phyloP scores from a whole-genome alignment of 1,140 invertebrate species.

The Drosophila busckii region DNA sequence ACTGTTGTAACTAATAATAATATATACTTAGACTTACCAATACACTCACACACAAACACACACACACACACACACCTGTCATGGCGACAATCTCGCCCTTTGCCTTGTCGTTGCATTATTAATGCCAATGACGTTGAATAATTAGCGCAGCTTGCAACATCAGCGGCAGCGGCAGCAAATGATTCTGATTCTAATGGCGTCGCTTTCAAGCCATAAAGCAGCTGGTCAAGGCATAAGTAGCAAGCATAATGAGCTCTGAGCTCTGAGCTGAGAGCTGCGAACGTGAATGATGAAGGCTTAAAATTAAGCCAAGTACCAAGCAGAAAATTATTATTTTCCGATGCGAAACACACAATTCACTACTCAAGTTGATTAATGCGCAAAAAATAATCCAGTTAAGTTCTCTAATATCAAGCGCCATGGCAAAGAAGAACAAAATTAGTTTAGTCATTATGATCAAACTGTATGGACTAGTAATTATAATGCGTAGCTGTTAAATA shows the following conservation, averaged over 20 bases:
- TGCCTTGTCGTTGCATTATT: slow-evolving; percentile 51
- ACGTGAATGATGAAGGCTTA: too few relatives aligned
- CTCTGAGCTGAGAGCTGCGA: too few relatives aligned
- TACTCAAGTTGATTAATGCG: not conserved
- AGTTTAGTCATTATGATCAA: too few relatives aligned
- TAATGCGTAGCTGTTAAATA: too few relatives aligned
- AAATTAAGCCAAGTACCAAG: too few relatives aligned
- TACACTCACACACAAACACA: slow-evolving; percentile 10
- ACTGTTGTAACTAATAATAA: too few relatives aligned
- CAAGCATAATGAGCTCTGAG: slow-evolving; percentile 4
- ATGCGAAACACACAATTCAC: not conserved
- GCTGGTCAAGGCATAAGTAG: too few relatives aligned
- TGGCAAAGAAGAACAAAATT: too few relatives aligned
- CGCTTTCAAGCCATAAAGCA: not conserved
- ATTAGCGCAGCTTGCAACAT: slow-evolving; percentile 52
- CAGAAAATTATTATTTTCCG: slow-evolving; percentile 8
- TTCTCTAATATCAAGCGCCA: too few relatives aligned
- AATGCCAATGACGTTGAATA: slow-evolving; percentile 74
- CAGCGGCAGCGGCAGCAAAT: too few relatives aligned
- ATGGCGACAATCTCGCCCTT: not conserved
- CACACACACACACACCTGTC: not conserved
- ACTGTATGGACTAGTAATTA: too few relatives aligned
- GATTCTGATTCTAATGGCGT: too few relatives aligned
- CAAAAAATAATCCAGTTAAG: slow-evolving; percentile 6
- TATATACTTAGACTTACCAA: slow-evolving; percentile 17